Evolutionary conservation across 2,888 invertebrate genomes (phyloP).

Genomic region (Eupithecia tripunctaria): DNA sequence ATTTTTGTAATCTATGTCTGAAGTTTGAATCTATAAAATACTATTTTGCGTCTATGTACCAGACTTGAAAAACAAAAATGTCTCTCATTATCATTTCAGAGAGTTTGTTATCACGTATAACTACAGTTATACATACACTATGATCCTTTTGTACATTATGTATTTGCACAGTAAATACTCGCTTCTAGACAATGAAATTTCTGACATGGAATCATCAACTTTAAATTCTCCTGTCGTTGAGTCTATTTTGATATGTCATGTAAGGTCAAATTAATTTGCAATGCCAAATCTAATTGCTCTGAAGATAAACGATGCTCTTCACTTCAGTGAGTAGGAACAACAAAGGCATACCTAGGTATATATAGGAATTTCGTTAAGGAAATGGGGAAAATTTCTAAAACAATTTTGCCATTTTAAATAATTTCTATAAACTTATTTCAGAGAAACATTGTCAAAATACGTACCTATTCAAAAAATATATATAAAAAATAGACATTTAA

Average conservation of each 20-base stretch:
- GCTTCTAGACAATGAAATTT: constrained; percentile 15
- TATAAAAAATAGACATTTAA: too few species aligned
- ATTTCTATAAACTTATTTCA: too few species aligned
- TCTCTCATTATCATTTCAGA: constrained; percentile 31
- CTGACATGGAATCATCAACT: constrained; percentile 9
- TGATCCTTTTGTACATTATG: constrained; percentile 40
- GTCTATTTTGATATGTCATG: not conserved
- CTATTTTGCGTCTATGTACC: constrained; percentile 34
- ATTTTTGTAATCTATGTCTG: not conserved
- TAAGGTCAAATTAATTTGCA: constrained; percentile 26
- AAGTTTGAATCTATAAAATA: not conserved
- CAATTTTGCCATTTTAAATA: not conserved
- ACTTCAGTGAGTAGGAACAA: constrained; percentile 18
- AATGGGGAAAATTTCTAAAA: not conserved
- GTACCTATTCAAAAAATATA: too few species aligned
- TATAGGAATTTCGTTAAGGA: not conserved
- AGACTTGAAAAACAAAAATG: constrained; percentile 38
- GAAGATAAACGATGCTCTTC: constrained; percentile 25
- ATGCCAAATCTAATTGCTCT: constrained; percentile 37
- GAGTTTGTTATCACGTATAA: constrained; percentile 37
- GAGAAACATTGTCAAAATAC: too few species aligned
- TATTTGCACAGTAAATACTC: constrained; percentile 30
- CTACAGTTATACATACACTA: constrained; percentile 31
- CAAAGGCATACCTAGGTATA: not conserved
- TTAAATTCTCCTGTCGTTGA: not conserved